Evolutionary conservation across 2,888 invertebrate species (phyloP).

Genomic region (Hyppa rectilinea): DNA sequence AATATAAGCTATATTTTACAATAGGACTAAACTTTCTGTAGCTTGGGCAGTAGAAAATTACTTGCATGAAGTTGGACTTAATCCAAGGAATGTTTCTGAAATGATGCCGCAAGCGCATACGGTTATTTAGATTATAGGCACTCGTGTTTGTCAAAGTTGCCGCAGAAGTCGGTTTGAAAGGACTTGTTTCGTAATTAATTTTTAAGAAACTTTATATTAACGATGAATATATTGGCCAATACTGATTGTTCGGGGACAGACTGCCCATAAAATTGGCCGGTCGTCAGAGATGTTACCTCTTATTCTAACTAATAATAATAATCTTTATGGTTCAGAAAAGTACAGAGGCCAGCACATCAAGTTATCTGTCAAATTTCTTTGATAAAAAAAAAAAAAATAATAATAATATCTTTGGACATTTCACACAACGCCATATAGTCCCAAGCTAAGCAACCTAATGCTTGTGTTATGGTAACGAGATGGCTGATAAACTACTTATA

Average conservation of each 20-base stretch:
- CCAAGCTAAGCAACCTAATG: too few relatives aligned
- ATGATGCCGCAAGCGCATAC: background rate
- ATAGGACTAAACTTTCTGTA: background rate
- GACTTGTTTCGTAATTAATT: background rate
- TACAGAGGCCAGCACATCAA: too few relatives aligned
- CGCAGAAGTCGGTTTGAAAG: background rate
- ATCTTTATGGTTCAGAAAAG: too few relatives aligned
- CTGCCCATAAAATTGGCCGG: too few relatives aligned
- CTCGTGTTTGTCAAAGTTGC: background rate
- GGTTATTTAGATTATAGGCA: background rate
- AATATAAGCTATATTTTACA: background rate
- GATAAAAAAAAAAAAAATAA: too few relatives aligned
- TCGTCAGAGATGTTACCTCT: background rate
- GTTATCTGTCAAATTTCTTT: too few relatives aligned
- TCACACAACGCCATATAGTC: too few relatives aligned
- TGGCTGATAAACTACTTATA: too few relatives aligned
- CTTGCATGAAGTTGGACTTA: conserved; percentile 17
- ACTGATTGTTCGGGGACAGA: background rate
- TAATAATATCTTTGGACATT: too few relatives aligned
- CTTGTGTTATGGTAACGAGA: too few relatives aligned
- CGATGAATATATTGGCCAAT: background rate
- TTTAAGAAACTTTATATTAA: background rate
- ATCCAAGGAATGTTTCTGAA: conserved; percentile 23
- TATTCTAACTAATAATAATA: too few relatives aligned
- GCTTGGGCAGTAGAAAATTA: conserved; percentile 4